These are phyloP conservation scores for Drosophila arawakana DNA, from an alignment of 1,140 invertebrate species.

Conservation along the genomic window DNA sequence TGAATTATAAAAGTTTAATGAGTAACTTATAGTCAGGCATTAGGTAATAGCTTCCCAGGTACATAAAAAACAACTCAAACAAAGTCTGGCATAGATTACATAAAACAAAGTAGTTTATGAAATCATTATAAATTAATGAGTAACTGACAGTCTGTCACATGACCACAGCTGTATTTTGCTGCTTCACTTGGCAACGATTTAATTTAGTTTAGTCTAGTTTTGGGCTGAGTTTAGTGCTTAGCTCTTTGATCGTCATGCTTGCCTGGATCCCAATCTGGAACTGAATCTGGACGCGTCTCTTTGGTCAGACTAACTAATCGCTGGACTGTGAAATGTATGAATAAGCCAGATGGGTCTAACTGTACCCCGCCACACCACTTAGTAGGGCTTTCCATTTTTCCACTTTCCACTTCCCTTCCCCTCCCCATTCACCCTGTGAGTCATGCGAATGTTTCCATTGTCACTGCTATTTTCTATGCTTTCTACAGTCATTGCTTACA, in stretches of 20 bases:
- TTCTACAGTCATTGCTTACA: slow-evolving; percentile 55
- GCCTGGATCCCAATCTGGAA: slow-evolving; percentile 37
- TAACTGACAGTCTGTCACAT: background rate
- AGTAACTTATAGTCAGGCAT: too few species aligned
- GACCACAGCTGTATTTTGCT: slow-evolving; percentile 5
- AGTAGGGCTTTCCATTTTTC: slow-evolving; percentile 9
- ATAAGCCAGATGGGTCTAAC: slow-evolving; percentile 41
- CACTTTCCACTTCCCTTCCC: slow-evolving; percentile 27
- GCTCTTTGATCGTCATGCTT: slow-evolving; percentile 57
- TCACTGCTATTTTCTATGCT: slow-evolving; percentile 27
- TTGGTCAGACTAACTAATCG: slow-evolving; percentile 47
- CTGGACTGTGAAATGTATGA: slow-evolving; percentile 26
- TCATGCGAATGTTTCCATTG: slow-evolving; percentile 37
- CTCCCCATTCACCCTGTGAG: slow-evolving; percentile 17
- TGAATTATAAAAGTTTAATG: too few species aligned
- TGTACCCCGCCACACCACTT: slow-evolving; percentile 41
- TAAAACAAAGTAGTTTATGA: too few species aligned
- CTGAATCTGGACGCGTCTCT: slow-evolving; percentile 56
- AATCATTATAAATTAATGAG: background rate
- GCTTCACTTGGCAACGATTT: slow-evolving; percentile 35
- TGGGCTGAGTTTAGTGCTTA: slow-evolving; percentile 40
- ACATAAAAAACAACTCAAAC: too few species aligned
- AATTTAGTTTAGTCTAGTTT: slow-evolving; percentile 31
- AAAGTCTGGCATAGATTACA: too few species aligned
- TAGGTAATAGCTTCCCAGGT: too few species aligned